Evolutionary conservation across 2,888 invertebrate genomes (phyloP).

Genomic region (Rhamphomyia laevipes): DNA sequence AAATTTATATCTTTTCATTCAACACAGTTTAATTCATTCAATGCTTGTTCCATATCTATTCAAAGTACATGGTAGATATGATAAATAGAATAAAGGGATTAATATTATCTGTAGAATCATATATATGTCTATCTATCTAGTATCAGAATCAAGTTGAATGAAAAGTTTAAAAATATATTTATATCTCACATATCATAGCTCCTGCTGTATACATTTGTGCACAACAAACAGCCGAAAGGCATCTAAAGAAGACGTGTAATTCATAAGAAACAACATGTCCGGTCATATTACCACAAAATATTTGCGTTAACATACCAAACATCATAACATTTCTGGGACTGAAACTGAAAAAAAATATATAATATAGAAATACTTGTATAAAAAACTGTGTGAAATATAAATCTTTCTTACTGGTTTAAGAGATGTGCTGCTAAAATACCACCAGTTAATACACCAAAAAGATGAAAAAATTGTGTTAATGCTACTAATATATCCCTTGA

Average conservation of each 20-base stretch:
- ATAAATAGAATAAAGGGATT: no score
- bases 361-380: background rate
- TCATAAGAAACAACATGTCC: constrained; percentile 37
- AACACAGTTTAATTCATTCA: no score
- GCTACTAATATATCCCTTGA: constrained; percentile 39
- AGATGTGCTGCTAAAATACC: constrained; percentile 37
- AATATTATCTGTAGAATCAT: no score
- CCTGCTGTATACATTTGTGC: constrained; percentile 40
- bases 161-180: background rate
- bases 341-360: constrained; percentile 25
- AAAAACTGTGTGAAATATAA: background rate
- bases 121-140: no score
- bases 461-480: constrained; percentile 40
- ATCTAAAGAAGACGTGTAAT: constrained; percentile 38
- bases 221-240: constrained; percentile 38
- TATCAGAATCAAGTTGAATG: no score
- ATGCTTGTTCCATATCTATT: no score
- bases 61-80: no score
- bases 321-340: constrained; percentile 38
- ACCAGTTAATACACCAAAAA: constrained; percentile 40
- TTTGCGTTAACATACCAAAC: constrained; percentile 38
- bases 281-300: constrained; percentile 37
- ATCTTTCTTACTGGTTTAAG: constrained; percentile 33
- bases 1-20: no score
- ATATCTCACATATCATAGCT: constrained; percentile 36